phyloP scores from a whole-genome alignment of 1,140 invertebrate species.

The Listronotus bonariensis region DNA sequence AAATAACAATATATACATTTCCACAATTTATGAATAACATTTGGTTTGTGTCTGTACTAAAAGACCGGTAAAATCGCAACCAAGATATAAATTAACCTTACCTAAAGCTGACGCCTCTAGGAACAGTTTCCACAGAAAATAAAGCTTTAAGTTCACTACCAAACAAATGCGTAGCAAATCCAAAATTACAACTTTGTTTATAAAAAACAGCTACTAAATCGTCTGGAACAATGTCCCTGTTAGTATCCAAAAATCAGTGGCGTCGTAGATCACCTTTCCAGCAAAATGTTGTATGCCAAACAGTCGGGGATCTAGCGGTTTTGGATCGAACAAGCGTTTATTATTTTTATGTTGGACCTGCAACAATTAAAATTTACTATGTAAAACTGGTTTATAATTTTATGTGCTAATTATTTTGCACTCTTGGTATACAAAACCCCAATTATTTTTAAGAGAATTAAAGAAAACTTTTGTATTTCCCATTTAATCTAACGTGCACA shows the following conservation, averaged over 20 bases:
- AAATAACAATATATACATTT: too few species aligned
- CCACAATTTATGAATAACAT: too few species aligned
- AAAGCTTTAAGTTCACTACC: slow-evolving; percentile 88
- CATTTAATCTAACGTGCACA: too few species aligned
- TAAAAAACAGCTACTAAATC: slow-evolving; percentile 92
- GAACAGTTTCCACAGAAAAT: slow-evolving; percentile 79
- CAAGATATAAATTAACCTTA: neutral
- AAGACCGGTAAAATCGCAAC: neutral
- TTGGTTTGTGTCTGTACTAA: too few species aligned
- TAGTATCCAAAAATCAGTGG: slow-evolving; percentile 86
- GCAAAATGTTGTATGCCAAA: slow-evolving; percentile 94
- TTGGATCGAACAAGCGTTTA: slow-evolving; percentile 72
- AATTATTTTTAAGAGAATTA: too few species aligned
- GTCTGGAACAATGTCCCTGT: slow-evolving; percentile 89
- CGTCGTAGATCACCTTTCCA: slow-evolving; percentile 86
- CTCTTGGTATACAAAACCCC: too few species aligned
- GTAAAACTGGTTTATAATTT: too few species aligned
- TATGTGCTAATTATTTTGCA: too few species aligned
- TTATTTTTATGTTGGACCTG: slow-evolving; percentile 78
- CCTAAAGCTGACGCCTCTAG: slow-evolving; percentile 77
- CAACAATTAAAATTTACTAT: too few species aligned
- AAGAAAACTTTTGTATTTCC: too few species aligned
- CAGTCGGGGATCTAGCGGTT: slow-evolving; percentile 75
- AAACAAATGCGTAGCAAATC: slow-evolving; percentile 93
- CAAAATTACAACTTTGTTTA: slow-evolving; percentile 91